Evolutionary conservation across 2,113 vertebrate genomes (phyloP).

Genomic region (Cyanocitta stelleri): DNA sequence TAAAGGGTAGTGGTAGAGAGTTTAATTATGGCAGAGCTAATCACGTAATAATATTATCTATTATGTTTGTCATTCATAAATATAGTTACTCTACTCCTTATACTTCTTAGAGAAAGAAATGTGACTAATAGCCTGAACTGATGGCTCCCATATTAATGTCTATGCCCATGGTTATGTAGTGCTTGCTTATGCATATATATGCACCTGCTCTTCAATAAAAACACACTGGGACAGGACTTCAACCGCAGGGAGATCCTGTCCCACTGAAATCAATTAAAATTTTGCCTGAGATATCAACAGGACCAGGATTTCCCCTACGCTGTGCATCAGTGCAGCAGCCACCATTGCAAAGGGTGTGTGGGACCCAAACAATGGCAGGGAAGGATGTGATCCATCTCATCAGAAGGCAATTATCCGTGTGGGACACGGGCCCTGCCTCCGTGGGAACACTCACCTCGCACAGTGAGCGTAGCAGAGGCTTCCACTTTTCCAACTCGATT

Average conservation of each 20-base stretch:
- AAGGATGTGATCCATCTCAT: background rate
- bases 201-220: background rate
- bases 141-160: background rate
- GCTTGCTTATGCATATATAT: background rate
- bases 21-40: background rate
- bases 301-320: background rate
- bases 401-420: background rate
- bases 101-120: background rate
- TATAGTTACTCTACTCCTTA: background rate
- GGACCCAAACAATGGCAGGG: background rate
- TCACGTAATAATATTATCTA: background rate
- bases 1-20: background rate
- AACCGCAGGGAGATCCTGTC: background rate
- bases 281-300: background rate
- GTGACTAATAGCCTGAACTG: background rate
- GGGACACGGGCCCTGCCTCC: background rate
- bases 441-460: conserved; percentile 81
- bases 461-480: conserved; percentile 89
- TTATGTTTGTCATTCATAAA: background rate
- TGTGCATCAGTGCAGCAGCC: background rate
- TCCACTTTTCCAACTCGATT: conserved; percentile 96
- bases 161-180: background rate
- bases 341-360: background rate
- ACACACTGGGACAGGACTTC: background rate
- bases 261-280: background rate